Evolutionary conservation across 2,797 vertebrate species (phyloP).

Genomic region (Halcyon leucocephala): DNA sequence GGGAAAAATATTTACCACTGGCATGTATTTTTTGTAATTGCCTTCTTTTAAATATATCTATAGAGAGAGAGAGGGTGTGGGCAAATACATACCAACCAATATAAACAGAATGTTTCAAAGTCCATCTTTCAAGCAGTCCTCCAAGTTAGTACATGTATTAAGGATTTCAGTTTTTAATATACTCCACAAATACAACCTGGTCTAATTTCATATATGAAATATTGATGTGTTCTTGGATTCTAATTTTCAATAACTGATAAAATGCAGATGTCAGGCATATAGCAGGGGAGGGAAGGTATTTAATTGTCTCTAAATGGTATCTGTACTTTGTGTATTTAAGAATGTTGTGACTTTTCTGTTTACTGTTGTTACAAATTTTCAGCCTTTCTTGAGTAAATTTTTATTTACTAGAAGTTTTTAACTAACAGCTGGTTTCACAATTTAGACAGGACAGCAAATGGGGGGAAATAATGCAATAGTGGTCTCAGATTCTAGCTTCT

Average conservation of each 20-base stretch:
- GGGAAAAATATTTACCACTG: neutral
- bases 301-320: neutral
- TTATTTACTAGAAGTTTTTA: neutral
- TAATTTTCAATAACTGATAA: neutral
- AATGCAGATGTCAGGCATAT: neutral
- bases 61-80: conserved; percentile 24
- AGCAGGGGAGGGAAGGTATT: neutral
- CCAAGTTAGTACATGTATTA: neutral
- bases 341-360: neutral
- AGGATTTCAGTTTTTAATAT: neutral
- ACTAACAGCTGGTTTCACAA: neutral
- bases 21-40: neutral
- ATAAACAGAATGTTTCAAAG: conserved; percentile 36
- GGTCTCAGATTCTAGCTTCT: neutral
- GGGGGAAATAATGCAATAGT: neutral
- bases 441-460: neutral
- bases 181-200: neutral
- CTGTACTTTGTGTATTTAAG: neutral
- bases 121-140: neutral
- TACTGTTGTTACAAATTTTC: neutral
- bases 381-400: neutral
- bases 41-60: neutral
- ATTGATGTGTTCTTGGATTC: neutral
- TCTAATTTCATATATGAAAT: neutral
- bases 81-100: neutral